phyloP scores from a whole-genome alignment of 2,113 vertebrate species.

The Lepisosteus osseus region DNA sequence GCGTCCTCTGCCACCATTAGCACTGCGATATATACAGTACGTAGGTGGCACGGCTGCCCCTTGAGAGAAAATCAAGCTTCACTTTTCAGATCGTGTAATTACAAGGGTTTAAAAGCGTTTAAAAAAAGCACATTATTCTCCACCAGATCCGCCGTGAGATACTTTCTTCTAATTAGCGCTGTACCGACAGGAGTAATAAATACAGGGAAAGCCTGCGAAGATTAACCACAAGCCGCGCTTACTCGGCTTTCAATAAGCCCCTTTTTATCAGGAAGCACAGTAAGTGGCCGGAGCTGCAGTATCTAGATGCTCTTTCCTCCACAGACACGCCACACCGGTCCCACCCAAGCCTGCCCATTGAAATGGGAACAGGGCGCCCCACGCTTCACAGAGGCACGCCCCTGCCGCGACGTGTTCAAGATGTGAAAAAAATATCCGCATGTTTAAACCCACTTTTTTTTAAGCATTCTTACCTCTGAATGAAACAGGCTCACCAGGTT shows the following conservation, averaged over 20 bases:
- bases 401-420: background rate
- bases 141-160: too few relatives aligned
- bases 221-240: background rate
- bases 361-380: background rate
- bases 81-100: too few relatives aligned
- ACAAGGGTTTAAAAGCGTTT: too few relatives aligned
- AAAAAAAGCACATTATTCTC: too few relatives aligned
- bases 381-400: background rate
- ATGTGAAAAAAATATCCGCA: background rate
- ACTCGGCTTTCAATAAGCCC: background rate
- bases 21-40: too few relatives aligned
- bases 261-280: constrained; percentile 1
- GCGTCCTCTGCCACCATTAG: too few relatives aligned
- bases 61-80: too few relatives aligned
- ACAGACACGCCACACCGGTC: constrained; percentile 1
- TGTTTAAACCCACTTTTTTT: too few relatives aligned
- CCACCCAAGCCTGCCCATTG: constrained; percentile 10
- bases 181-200: too few relatives aligned
- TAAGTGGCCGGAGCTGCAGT: background rate
- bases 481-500: background rate
- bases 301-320: constrained; percentile 12
- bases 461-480: background rate
- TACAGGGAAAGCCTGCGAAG: background rate
- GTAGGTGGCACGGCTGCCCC: too few relatives aligned
- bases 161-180: too few relatives aligned